A percentile compares a stretch with the other conserved stretches of the same genome.
Evolutionary conservation across 2,113 vertebrate genomes (phyloP).

Genomic region (Engraulis encrasicolus): DNA sequence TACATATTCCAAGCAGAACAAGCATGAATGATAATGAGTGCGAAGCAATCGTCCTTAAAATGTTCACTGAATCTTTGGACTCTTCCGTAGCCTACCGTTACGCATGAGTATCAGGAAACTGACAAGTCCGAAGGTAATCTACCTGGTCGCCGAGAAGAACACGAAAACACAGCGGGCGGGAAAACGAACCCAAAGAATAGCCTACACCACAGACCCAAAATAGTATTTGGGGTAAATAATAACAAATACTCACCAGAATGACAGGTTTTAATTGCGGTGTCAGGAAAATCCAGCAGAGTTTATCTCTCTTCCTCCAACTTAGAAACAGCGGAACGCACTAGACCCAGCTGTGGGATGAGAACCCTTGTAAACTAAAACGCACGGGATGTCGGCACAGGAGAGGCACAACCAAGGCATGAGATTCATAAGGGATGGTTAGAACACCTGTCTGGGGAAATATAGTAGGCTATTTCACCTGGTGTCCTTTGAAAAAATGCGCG

Average conservation of each 20-base stretch:
- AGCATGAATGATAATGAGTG: too few species aligned
- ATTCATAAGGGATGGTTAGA: not conserved
- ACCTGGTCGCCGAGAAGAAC: not conserved
- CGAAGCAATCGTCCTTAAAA: too few species aligned
- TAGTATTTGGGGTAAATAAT: not conserved
- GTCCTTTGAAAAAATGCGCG: not conserved
- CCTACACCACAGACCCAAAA: not conserved
- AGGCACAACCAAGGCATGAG: not conserved
- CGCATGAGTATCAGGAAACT: too few species aligned
- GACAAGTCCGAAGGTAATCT: not conserved
- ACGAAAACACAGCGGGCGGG: not conserved
- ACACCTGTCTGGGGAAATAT: not conserved
- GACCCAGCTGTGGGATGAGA: not conserved
- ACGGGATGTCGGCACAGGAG: not conserved
- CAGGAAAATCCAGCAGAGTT: conserved; percentile 5
- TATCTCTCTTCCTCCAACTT: conserved; percentile 7
- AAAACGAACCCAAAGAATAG: not conserved
- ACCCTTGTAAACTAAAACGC: not conserved
- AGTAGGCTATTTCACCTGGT: not conserved
- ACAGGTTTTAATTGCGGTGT: not conserved
- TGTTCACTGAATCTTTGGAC: too few species aligned
- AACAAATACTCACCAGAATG: not conserved
- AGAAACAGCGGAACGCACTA: not conserved
- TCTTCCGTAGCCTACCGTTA: too few species aligned
- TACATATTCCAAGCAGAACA: too few species aligned